Base-by-base conservation (phyloP, 1,140 invertebrate genomes). In the Drosophila sproati region DNA sequence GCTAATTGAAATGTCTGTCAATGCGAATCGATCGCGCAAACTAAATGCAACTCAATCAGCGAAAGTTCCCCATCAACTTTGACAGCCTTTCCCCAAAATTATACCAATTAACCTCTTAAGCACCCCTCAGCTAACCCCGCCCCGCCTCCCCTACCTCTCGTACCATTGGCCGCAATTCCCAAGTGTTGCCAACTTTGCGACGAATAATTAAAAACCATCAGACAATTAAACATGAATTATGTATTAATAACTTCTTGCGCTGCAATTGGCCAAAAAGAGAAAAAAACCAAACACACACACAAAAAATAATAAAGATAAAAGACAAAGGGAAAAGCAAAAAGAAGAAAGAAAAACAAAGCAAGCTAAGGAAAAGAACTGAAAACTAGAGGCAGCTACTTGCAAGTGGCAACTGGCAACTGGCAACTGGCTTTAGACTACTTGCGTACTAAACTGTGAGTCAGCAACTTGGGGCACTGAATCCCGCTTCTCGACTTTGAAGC, bases 1-100 rank as follows among this genome's bases (percentile, higher is more conserved):
- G 77, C 83, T 88, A 88, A 88, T 88, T 89, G 83, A 88, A 88
- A 88, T 88, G 83, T 88, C 83, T 88, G 80, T 85, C 81, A 85
- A 63, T 51, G 68, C 50, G 68, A 54, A 77, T 73, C 68, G 77
- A 77, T 63, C 41, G 52, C 61, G 54, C 52, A 70, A 88, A 89
- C 77, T 88, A 83, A 88, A 89, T 83, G 83, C 85, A 89, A 82
- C 83, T 89, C 83, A 88, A 88, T 89, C 83, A 89, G 85, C 67
- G 85, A 88, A 88, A 88, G 83, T 88, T 88, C n/a, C 64, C 67
- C 68, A 73, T 77, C 79, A 87, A 82, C 76, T 64, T 55, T 68
- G 64, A 28, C 56, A 56, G 34, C n/a, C 32, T 55, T 28, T 63
- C 56, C 10, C 34, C 12, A 39, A 39, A 39, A 7, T 2, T 8